Evolutionary conservation across 2,888 invertebrate species (phyloP), one percentile per base, ranked within the genome.

Genomic region (Drosophila kuntzei): DNA sequence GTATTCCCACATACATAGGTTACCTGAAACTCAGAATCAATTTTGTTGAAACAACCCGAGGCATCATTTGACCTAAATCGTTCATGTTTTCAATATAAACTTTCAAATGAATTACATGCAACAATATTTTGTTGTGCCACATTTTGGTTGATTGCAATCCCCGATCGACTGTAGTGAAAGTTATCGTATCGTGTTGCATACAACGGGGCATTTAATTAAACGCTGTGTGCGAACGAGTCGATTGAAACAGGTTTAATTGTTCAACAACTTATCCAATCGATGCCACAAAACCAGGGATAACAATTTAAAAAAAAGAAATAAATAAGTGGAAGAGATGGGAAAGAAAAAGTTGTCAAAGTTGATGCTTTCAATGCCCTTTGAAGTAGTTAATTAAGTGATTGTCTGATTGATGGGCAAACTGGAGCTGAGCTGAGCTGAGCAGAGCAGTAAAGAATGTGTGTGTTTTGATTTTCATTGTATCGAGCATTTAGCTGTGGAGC

Each of bases 341-440:
- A 9, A 18, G 61, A 57, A 65, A 47, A 71, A 79, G 72, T 72
- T 85, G 50, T 51, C 71, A 43, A 64, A 66, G 57, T 55, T 86
- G 55, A 46, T 54, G 53, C 64, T 65, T 43, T 57, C 58, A 55
- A 49, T 73, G 61, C 55, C 54, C 58, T 71, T 62, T 84, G 74
- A 72, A 84, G 74, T 67, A 70, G 81, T 79, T 85, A 89, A 85
- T 85, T 87, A 89, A 85, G 89, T 87, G 80, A 87, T 89, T 78
- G 80, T 69, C 72, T 83, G 87, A 89, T 84, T 89, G 87, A 84
- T 75, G 68, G 73, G 43, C 36, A 25, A 18, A 20, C 41, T 53
- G 44, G 44, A 44, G 51, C 51, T 29, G 20, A 59, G 8, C 32
- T 25, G 12, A 43, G 32, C 32, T 43, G 55, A 55, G 5, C 36